A percentile compares a stretch with the other conserved stretches of the same genome.
phyloP scores from a whole-genome alignment of 2,113 vertebrate genomes.

The Python bivittatus region DNA sequence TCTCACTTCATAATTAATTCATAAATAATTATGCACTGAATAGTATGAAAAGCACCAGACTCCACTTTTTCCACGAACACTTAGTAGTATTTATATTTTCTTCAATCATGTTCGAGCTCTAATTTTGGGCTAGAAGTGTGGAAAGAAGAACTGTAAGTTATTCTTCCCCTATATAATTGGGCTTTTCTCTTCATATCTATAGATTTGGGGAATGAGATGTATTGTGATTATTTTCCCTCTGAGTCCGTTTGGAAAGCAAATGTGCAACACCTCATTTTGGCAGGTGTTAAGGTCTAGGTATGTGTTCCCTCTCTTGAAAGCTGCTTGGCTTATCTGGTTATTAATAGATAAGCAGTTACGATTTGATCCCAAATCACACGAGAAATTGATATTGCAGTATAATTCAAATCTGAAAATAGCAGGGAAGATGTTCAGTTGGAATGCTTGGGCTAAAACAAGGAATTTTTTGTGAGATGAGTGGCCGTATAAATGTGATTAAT shows the following conservation, averaged over 20 bases:
- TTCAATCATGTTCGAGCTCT: neutral
- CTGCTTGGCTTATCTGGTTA: neutral
- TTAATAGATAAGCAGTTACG: neutral
- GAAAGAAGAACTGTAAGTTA: neutral
- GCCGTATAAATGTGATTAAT: too few relatives aligned
- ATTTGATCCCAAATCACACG: neutral
- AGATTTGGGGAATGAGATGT: neutral
- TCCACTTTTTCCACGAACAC: neutral
- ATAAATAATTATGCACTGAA: neutral
- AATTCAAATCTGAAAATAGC: neutral
- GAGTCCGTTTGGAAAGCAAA: neutral
- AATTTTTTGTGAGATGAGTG: too few relatives aligned
- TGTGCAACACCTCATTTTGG: neutral
- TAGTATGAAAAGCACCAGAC: neutral
- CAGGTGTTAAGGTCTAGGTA: neutral
- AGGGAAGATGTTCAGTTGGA: neutral
- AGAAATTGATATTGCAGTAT: neutral
- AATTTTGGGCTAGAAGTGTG: neutral
- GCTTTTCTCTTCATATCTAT: neutral
- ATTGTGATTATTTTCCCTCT: neutral
- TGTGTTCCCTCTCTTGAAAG: neutral
- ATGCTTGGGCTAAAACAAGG: neutral
- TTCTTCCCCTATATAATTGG: neutral
- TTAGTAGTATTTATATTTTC: neutral
- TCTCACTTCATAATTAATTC: neutral